phyloP scores from a whole-genome alignment of 1,140 invertebrate species.

The Geopemphigus sp. region DNA sequence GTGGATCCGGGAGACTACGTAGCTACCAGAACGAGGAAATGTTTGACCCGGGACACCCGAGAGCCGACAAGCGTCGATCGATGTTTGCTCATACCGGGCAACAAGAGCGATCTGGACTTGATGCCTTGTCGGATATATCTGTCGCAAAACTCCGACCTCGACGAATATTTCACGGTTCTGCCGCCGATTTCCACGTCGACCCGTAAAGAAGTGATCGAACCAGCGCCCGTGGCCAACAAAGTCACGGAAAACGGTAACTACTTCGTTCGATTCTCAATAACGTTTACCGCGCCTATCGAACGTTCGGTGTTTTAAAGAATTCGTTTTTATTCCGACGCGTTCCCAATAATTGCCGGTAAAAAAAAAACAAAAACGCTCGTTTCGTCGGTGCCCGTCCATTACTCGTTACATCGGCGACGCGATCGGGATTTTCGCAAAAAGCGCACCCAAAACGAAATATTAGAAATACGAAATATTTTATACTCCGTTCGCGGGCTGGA shows the following conservation, averaged over 20 bases:
- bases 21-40: conserved; percentile 52
- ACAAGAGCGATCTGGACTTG: conserved; percentile 51
- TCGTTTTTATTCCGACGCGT: too few species aligned
- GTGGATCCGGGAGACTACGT: conserved; percentile 49
- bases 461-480: too few species aligned
- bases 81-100: conserved; percentile 51
- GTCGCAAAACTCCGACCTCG: conserved; percentile 35
- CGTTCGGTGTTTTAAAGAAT: too few species aligned
- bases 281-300: too few species aligned
- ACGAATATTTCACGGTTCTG: conserved; percentile 33
- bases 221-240: conserved; percentile 2
- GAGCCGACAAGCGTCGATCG: conserved; percentile 51
- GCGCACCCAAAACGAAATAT: too few species aligned
- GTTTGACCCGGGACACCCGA: conserved; percentile 52
- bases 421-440: too few species aligned
- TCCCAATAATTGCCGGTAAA: too few species aligned
- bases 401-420: too few species aligned
- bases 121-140: conserved; percentile 46
- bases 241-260: conserved; percentile 32
- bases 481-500: too few species aligned
- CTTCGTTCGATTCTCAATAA: too few species aligned
- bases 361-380: too few species aligned
- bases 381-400: too few species aligned
- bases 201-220: conserved; percentile 24
- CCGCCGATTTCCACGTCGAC: conserved; percentile 19